These are phyloP conservation scores for Agrotis ipsilon DNA, from an alignment of 2,888 invertebrate species.

Conservation along the genomic window DNA sequence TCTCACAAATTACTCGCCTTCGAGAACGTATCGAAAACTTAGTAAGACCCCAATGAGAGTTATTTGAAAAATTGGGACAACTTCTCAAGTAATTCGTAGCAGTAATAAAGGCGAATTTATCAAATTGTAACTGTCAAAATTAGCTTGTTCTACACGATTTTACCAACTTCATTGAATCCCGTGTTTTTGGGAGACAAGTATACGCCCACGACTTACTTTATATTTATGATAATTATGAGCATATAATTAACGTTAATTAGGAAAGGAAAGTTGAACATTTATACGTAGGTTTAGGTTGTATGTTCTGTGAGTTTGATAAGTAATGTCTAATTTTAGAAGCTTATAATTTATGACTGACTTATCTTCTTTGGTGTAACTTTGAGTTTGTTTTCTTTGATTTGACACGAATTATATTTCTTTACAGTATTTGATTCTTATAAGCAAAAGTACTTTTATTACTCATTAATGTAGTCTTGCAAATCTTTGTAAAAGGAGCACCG, in stretches of 20 bases:
- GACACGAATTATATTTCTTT: not conserved
- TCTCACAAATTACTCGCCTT: not conserved
- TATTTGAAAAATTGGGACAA: slow-evolving; percentile 53
- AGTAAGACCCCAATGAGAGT: slow-evolving; percentile 31
- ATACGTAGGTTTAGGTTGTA: not conserved
- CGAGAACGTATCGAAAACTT: slow-evolving; percentile 1
- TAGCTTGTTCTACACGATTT: slow-evolving; percentile 55
- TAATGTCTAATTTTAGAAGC: not conserved
- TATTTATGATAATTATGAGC: slow-evolving; percentile 24
- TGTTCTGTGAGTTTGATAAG: not conserved
- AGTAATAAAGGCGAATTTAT: slow-evolving; percentile 58
- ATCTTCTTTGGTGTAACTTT: not conserved
- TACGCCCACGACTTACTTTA: slow-evolving; percentile 18
- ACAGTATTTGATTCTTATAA: not conserved
- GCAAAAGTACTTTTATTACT: not conserved
- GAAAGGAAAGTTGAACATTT: slow-evolving; percentile 15
- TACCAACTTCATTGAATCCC: slow-evolving; percentile 43
- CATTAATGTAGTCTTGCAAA: too few relatives aligned
- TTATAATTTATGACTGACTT: not conserved
- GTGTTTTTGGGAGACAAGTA: slow-evolving; percentile 28
- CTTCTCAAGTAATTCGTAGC: slow-evolving; percentile 55
- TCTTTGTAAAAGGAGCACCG: too few relatives aligned
- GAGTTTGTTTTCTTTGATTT: not conserved
- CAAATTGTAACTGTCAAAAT: slow-evolving; percentile 54
- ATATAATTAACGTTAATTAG: slow-evolving; percentile 24